Evolutionary conservation across 23 tunicate species (phyloP).

Genomic region (Styela clava): DNA sequence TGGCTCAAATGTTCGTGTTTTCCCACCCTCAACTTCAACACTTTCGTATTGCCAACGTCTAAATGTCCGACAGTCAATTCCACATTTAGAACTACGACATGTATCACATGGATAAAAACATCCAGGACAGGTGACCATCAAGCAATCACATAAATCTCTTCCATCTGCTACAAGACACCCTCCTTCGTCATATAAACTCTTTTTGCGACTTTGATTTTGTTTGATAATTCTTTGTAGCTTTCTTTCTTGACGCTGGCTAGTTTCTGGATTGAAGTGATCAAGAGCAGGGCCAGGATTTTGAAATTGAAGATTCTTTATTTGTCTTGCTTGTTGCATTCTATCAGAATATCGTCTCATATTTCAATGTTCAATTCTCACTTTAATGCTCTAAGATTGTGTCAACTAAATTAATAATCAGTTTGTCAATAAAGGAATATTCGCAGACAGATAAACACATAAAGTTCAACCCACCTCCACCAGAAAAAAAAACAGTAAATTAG

Average conservation of each 20-base stretch:
- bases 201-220: constrained; percentile 44
- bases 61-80: constrained; percentile 51
- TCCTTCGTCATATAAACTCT: constrained; percentile 59
- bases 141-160: constrained; percentile 76
- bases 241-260: constrained; percentile 68
- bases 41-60: constrained; percentile 75
- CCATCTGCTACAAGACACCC: constrained; percentile 62
- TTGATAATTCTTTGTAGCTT: constrained; percentile 56
- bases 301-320: constrained; percentile 56
- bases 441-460: no score
- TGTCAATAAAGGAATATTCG: no score
- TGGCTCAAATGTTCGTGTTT: constrained; percentile 49
- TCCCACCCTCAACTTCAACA: constrained; percentile 70
- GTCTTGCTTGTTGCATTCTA: neutral
- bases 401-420: no score
- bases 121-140: constrained; percentile 66
- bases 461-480: no score
- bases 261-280: constrained; percentile 69
- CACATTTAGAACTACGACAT: constrained; percentile 73
- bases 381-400: no score
- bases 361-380: no score
- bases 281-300: constrained; percentile 80
- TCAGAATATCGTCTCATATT: no score
- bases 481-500: no score
- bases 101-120: constrained; percentile 75